Percentiles rank a stretch among this genome's conserved stretches.
Conservation (phyloP, 30 jellyfish, hydroid and myxozoan genomes). For the Nemopilema nomurai region DNA sequence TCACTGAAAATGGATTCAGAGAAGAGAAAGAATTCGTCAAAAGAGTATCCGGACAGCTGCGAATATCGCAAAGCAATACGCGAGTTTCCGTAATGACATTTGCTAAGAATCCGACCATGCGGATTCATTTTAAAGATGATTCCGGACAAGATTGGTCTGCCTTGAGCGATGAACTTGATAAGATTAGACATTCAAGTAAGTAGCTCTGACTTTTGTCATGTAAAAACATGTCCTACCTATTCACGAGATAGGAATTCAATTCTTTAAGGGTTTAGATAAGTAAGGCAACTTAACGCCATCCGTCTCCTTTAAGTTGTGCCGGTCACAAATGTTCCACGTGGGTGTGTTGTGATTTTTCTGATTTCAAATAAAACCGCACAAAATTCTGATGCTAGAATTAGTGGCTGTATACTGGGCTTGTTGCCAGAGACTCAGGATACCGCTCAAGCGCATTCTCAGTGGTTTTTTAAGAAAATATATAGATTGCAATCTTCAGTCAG, state of each 20-base stretch:
- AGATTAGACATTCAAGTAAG: conserved; percentile 17
- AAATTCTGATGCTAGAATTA: too few species aligned
- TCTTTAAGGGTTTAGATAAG: too few species aligned
- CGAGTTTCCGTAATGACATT: conserved; percentile 30
- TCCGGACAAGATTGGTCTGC: conserved; percentile 8
- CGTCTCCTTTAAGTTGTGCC: too few species aligned
- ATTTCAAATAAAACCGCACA: too few species aligned
- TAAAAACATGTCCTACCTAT: background rate
- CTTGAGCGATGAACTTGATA: background rate
- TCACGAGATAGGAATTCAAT: background rate
- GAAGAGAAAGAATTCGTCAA: conserved; percentile 27
- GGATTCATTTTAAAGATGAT: background rate
- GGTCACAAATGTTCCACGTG: too few species aligned
- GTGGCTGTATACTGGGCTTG: too few species aligned
- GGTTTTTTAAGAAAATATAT: too few species aligned
- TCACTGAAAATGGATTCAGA: conserved; percentile 8
- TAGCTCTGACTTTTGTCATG: background rate
- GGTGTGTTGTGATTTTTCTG: too few species aligned
- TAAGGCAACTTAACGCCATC: too few species aligned
- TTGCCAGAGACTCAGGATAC: too few species aligned
- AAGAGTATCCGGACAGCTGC: background rate
- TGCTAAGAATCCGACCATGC: background rate
- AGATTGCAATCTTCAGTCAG: too few species aligned
- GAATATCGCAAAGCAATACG: background rate
- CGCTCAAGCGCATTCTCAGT: too few species aligned